Evolutionary conservation across 1,140 invertebrate genomes (phyloP).

Genomic region (Archivesica marissinica): DNA sequence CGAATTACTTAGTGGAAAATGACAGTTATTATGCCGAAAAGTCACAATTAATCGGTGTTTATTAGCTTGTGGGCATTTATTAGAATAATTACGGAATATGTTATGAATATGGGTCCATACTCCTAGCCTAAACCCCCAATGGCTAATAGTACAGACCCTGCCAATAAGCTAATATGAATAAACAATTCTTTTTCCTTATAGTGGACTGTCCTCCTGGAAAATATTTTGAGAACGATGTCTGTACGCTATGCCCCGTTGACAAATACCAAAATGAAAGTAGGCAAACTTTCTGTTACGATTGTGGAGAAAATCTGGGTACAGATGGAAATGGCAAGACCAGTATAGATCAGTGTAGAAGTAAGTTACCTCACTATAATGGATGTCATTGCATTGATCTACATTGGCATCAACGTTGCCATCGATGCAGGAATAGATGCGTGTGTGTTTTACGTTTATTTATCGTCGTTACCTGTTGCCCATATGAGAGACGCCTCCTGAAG

Average conservation of each 20-base stretch:
- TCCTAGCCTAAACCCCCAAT: not conserved
- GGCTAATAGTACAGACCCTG: too few species aligned
- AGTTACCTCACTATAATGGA: not conserved
- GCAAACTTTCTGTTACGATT: not conserved
- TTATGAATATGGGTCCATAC: not conserved
- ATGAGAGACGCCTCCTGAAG: not conserved
- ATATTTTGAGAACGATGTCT: not conserved
- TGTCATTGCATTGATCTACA: not conserved
- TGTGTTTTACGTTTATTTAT: not conserved
- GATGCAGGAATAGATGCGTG: not conserved
- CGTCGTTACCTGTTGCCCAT: not conserved
- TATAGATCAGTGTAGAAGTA: constrained; percentile 20
- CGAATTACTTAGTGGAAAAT: too few species aligned
- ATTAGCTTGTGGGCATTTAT: not conserved
- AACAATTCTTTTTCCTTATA: not conserved
- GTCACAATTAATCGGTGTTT: too few species aligned
- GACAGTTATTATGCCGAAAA: too few species aligned
- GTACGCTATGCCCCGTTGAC: not conserved
- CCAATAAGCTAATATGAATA: too few species aligned
- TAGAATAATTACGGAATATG: not conserved
- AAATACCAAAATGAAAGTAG: constrained; percentile 24
- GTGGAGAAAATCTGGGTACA: constrained; percentile 11
- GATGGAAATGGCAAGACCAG: not conserved
- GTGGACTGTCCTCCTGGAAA: constrained; percentile 10
- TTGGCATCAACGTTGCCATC: not conserved